Evolutionary conservation across 2,797 vertebrate species (phyloP), one percentile per base, ranked within the genome.

Genomic region (Hydrocynus forskahlii): DNA sequence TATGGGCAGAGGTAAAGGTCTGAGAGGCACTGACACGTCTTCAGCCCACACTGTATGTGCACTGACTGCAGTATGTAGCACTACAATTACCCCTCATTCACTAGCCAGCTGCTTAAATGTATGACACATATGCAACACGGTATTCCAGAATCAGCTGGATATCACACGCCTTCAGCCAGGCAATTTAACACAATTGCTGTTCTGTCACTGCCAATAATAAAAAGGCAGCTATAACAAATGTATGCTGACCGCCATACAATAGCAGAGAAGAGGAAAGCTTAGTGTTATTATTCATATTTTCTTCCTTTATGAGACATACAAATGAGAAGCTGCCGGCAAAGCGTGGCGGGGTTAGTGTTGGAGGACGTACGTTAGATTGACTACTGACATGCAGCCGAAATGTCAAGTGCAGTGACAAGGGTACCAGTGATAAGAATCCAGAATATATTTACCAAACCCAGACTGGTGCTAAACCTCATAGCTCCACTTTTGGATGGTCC

Each of bases 61-160:
- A 91, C 88, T 88, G 75, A 87, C 84, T 54, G 67, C 86, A 88
- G 86, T 89, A 89, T 93, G 91, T 88, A 93, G 91, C 90, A 86
- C 89, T 88, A 91, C 93, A 94, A 94, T 94, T 94, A 94, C 91
- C 90, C 90, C 68, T 89, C 88, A 90, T 90, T 92, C 92, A 91
- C 88, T 90, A 91, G 83, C 89, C 57, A 86, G 79, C 86, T 91
- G 87, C 88, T 92, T 92, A 93, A 89, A 93, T 90, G 92, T 91
- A 92, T 92, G 90, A 90, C 92, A 93, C 91, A 91, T 91, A 90
- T 92, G 92, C 88, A 90, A 71, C 70, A 75, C 79, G 68, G 72
- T 76, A 90, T 91, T 92, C 86, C 88, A 84, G 81, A 89, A 93
- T 89, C 88, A 92, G 90, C 89, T 84, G 71, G 84, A 89, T 89